A percentile compares a stretch with the other conserved stretches of the same genome.
Conservation (phyloP, 2,888 invertebrate genomes). For the Drosophila falleni region DNA sequence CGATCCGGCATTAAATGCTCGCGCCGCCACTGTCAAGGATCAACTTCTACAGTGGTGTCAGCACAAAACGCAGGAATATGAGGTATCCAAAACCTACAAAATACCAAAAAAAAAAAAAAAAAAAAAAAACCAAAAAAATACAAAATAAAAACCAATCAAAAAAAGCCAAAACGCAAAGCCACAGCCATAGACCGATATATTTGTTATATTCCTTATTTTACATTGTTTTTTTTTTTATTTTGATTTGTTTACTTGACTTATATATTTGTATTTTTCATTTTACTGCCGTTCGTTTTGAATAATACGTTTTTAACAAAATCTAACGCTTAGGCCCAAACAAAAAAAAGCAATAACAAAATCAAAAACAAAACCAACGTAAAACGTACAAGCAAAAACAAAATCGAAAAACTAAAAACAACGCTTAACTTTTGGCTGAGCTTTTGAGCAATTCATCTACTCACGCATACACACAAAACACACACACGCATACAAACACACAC, state of each 20-base stretch:
- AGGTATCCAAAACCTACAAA: conserved; percentile 88
- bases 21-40: conserved; percentile 98
- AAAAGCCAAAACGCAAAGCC: conserved; percentile 46
- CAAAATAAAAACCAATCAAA: conserved; percentile 18
- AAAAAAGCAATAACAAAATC: conserved; percentile 39
- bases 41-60: conserved; percentile 98
- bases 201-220: conserved; percentile 30
- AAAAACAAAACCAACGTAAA: conserved; percentile 10
- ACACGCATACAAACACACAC: conserved; percentile 32
- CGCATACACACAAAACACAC: conserved; percentile 28
- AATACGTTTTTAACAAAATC: conserved; percentile 41
- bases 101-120: conserved; percentile 27
- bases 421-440: conserved; percentile 65
- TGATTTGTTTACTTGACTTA: conserved; percentile 21
- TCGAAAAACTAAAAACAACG: conserved; percentile 53
- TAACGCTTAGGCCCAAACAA: conserved; percentile 54
- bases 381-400: conserved; percentile 38
- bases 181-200: conserved; percentile 55
- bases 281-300: conserved; percentile 47
- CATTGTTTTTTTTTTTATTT: conserved; percentile 24
- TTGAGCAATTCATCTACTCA: conserved; percentile 50
- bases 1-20: conserved; percentile 95
- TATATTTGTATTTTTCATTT: conserved; percentile 34
- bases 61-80: conserved; percentile 98
- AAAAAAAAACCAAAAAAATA: conserved; percentile 10